Base-by-base conservation (phyloP, 2,113 vertebrate genomes). In the Zosterops hypoxanthus region DNA sequence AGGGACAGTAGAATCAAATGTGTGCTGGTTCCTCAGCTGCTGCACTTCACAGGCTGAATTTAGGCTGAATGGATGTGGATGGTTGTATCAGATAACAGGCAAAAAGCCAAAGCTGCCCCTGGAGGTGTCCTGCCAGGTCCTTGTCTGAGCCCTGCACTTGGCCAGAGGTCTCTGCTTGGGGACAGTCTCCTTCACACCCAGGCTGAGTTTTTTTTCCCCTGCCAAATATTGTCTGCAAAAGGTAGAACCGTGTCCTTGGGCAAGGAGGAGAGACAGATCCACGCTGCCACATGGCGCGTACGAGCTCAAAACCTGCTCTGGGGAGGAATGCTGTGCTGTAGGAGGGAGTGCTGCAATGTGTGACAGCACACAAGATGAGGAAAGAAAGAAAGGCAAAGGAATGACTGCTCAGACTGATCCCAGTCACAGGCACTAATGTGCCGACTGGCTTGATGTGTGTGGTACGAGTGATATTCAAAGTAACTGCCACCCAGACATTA, bases 331-430 rank as follows among this genome's bases (percentile, higher is more conserved):
- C 49, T 76, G 70, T 34, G 68, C 18, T 56, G 91, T 46, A 20
- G 81, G 83, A 92, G 72, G 77, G 64, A 70, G 82, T 64, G 77
- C 90, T 89, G 90, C 90, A 52, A 0, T 19, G 87, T 88, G 83
- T 84, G 93, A 70, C 93, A 96, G 82, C 76, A 25, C n/a, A 36
- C 33, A 7, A 8, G 60, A 21, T n/a, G 69, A 36, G n/a, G 77
- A 19, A 36, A 39, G 77, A 19, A 36, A 22, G 60, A 44, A 50
- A 36, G 52, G 44, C 33, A 34, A 6, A 0, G 11, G 14, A 36
- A 6, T 44, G 86, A 71, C 65, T 91, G 72, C 80, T 95, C 77
- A 71, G 53, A 10, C 85, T 12, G 41, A 73, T 83, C 80, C 86
- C 91, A 65, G 36, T 52, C 88, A n/a, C 82, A 75, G 8, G n/a